Base-by-base conservation (phyloP, 2,888 invertebrate genomes). In the Polyommatus icarus region DNA sequence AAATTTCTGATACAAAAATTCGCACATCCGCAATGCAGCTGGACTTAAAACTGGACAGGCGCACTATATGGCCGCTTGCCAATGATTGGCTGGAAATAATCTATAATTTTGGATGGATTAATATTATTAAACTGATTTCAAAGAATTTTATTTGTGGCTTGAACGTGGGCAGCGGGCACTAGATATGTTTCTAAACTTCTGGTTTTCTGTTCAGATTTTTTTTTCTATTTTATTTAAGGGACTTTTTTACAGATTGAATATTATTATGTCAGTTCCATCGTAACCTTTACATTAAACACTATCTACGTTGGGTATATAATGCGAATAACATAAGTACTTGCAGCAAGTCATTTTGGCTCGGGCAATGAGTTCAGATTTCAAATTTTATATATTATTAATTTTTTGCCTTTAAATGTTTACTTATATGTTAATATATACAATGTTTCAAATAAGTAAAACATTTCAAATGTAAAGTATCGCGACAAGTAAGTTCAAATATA, bases 21-120 rank as follows among this genome's bases (percentile, higher is more conserved):
- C 7, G 29, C 5, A 67, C 29, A 32, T 67, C 32, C 18, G 18
- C 67, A 6, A 67, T 67, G 67, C 6, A 67, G 32, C 29, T 2
- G 59, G 73, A 73, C 72, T 59, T 72, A 77, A 77, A 77, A 73
- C 73, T 59, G 71, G 72, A 59, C 59, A 57, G 72, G 76, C 77
- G 72, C 78, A 76, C 78, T 82, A 81, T 40, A 80, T 79, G 82
- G 80, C 78, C 71, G 75, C 46, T 67, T 81, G 82, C 81, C 82
- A 83, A 81, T 80, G 78, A 78, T 77, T 75, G 78, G 78, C 32
- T 77, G 79, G 76, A 78, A 79, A 78, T 79, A 79, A 80, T 80
- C 80, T 79, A 80, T 81, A 79, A 79, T 79, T 54, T 71, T 57
- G 10, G 59, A 73, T 75, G 24, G 75, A 75, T 29, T 75, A 50